Base-by-base conservation (phyloP, 2,113 vertebrate genomes). In the Cichladusa arquata region DNA sequence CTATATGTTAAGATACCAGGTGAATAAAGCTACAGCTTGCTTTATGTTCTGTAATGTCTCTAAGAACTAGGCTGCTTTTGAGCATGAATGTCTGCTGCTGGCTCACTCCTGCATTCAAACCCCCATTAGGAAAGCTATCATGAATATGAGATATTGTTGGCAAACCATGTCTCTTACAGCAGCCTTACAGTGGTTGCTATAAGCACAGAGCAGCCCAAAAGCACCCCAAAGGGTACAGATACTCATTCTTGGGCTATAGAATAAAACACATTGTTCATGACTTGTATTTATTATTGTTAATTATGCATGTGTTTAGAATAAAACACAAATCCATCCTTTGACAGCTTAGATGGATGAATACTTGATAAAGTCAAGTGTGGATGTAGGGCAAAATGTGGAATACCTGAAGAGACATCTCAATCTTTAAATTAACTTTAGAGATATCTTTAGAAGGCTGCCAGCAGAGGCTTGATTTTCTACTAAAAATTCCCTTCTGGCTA, bases 1-100 rank as follows among this genome's bases (percentile, higher is more conserved):
- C 24, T 62, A 0, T 53, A 2, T 10, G 19, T 62, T 81, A n/a
- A 2, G 19, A 66, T 62, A 9, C 28, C 0, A 0, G 5, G 25
- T 33, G 8, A 62, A 28, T 24, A 56, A 90, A 86, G n/a, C 7
- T 19, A 13, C 28, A 76, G 48, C 36, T 86, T 56, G 18, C 38
- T 86, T 81, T 79, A 3, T 64, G 33, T 76, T 86, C 33, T 92
- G 24, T 33, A 45, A 28, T 77, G 29, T 45, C 36, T 61, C 36
- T 24, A 20, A 65, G 44, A 88, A 9, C 20, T 14, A n/a, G 45
- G 13, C 56, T 81, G 45, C 45, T 51, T 86, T 53, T 0, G 5
- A 44, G 56, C 34, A 22, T 11, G 11, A 12, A 18, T 22, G 6
- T 47, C 38, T 83, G 53, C 61, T 88, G 36, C 66, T 76, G 42